Evolutionary conservation across 2,888 invertebrate genomes (phyloP), one percentile per base, ranked within the genome.

Genomic region (Troides helena): DNA sequence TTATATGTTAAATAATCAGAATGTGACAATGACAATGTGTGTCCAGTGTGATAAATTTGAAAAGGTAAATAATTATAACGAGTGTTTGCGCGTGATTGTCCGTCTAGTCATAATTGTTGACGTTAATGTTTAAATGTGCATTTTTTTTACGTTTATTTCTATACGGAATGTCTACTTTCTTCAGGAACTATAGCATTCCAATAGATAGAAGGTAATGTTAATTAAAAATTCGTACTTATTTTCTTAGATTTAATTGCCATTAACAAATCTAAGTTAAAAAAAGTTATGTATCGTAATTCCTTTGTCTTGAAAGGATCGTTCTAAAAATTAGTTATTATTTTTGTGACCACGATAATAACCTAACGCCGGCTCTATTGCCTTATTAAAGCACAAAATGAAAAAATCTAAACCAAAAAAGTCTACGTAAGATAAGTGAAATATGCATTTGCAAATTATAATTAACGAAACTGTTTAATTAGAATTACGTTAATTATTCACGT

Each of bases 251-350:
- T 59, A 59, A 53, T 60, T 63, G 23, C 4, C 14, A 62, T 59
- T 63, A 70, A 67, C 60, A 59, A 58, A 66, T 70, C 66, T 62
- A 59, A 66, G 58, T 62, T 66, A 25, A 50, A 58, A 57, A 30
- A 7, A 30, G 39, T 39, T 25, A 23, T 63, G 36, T n/a, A 72
- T 71, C 64, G 67, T 63, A 30, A 17, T 77, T 70, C 87, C 89
- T 89, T 89, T 89, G 88, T 89, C 89, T 87, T 89, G 89, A 89
- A 89, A 89, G 89, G 88, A 74, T 67, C 1, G 12, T 53, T 18
- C 39, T 65, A 66, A 50, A 57, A 65, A 75, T 78, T 76, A 10
- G 7, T 25, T 63, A 73, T 74, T 75, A 74, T 76, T 74, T 78
- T 77, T 77, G 77, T 80, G 78, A 59, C 59, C 14, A 56, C n/a